Conservation (phyloP, 2,888 invertebrate species). For the Arenicola marina region DNA sequence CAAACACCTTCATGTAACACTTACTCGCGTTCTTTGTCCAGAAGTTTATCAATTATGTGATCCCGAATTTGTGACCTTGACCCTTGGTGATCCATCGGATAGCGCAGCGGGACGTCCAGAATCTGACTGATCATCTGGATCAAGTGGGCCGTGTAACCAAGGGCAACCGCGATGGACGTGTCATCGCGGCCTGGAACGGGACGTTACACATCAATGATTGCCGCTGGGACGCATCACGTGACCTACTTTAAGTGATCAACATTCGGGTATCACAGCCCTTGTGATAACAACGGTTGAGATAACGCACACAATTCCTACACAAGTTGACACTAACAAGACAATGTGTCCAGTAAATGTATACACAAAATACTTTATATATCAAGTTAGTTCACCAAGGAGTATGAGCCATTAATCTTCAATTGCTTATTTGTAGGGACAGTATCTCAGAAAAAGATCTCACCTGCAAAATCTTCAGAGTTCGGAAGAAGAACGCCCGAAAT, state of each 20-base stretch:
- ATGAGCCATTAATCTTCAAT: too few relatives aligned
- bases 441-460: too few relatives aligned
- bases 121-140: constrained; percentile 80
- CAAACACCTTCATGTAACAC: too few relatives aligned
- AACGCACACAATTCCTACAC: too few relatives aligned
- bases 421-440: too few relatives aligned
- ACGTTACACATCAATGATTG: background rate
- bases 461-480: constrained; percentile 69
- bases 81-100: constrained; percentile 79
- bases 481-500: constrained; percentile 71
- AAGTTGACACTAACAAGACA: too few relatives aligned
- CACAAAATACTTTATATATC: too few relatives aligned
- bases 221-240: background rate
- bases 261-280: too few relatives aligned
- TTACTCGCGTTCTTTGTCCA: constrained; percentile 67
- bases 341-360: too few relatives aligned
- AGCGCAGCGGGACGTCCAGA: constrained; percentile 83
- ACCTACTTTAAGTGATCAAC: too few relatives aligned
- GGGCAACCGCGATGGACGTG: constrained; percentile 77
- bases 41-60: constrained; percentile 72
- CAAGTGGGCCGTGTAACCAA: constrained; percentile 85
- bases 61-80: constrained; percentile 83
- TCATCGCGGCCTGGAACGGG: constrained; percentile 68
- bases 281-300: too few relatives aligned
- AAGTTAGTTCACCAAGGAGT: too few relatives aligned